A percentile compares a stretch with the other conserved stretches of the same genome.
phyloP scores from a whole-genome alignment of 2,888 invertebrate genomes.

The Drosophila anceps region DNA sequence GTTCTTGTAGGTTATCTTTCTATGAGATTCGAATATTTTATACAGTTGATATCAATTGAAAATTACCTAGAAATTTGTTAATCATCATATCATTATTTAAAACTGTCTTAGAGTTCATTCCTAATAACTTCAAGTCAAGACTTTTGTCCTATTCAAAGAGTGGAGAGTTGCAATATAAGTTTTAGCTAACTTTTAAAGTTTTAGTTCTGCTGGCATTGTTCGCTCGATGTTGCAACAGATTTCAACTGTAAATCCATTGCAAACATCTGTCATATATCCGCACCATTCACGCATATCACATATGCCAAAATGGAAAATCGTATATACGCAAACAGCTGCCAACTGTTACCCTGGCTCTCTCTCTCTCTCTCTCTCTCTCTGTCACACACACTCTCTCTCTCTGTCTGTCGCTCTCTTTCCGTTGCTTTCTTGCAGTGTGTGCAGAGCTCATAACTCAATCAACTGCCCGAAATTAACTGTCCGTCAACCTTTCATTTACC shows the following conservation, averaged over 20 bases:
- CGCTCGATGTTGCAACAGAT: not conserved
- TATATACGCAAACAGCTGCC: constrained; percentile 37
- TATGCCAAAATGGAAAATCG: constrained; percentile 38
- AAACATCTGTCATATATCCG: constrained; percentile 23
- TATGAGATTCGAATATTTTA: too few species aligned
- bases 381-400: not conserved
- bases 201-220: not conserved
- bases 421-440: constrained; percentile 13
- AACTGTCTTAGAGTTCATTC: too few species aligned
- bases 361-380: not conserved
- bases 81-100: too few species aligned
- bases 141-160: too few species aligned
- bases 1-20: too few species aligned
- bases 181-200: not conserved
- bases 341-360: not conserved
- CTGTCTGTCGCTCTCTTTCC: not conserved
- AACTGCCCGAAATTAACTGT: constrained; percentile 73
- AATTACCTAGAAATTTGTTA: too few species aligned
- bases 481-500: constrained; percentile 77
- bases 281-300: constrained; percentile 1
- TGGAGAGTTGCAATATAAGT: not conserved
- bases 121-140: too few species aligned
- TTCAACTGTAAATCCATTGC: constrained; percentile 6
- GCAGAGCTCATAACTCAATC: constrained; percentile 60
- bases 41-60: too few species aligned